Evolutionary conservation across 2,113 vertebrate species (phyloP).

Genomic region (human): GRCh38 chr4:177729001-177729500

Average conservation of each 20-base stretch:
- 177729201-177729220: background rate
- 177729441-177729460: too few relatives aligned
- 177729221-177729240: background rate
- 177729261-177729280: background rate
- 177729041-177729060: background rate
- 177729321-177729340: background rate
- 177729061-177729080: background rate
- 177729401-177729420: too few relatives aligned
- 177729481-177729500: too few relatives aligned
- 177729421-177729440: too few relatives aligned
- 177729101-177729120: background rate
- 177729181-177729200: background rate
- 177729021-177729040: background rate
- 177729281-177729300: background rate
- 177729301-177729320: background rate
- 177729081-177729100: background rate
- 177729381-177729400: background rate
- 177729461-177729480: too few relatives aligned
- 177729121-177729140: background rate
- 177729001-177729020: background rate
- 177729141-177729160: background rate
- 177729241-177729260: background rate
- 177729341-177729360: background rate
- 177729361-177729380: background rate
- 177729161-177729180: background rate